A percentile compares a stretch with the other conserved stretches of the same genome.
phyloP scores from a whole-genome alignment of 2,797 vertebrate species.

The Acestrorhynchus altus region DNA sequence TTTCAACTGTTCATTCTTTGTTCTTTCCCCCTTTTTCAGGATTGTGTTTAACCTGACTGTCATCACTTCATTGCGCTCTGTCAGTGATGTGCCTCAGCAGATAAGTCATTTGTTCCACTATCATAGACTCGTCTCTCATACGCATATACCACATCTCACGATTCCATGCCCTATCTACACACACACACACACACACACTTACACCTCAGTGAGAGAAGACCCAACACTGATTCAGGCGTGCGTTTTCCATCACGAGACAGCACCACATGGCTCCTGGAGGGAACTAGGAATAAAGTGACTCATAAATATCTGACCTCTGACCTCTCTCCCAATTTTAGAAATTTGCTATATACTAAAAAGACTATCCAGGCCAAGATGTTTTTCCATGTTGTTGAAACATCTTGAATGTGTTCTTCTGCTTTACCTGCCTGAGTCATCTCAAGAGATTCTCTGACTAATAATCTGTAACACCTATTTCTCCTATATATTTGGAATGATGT shows the following conservation, averaged over 20 bases:
- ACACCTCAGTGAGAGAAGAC: neutral
- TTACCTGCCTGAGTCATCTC: neutral
- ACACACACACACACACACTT: slow-evolving; percentile 8
- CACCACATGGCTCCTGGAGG: neutral
- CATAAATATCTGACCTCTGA: too few relatives aligned
- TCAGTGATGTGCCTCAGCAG: neutral
- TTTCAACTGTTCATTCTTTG: too few relatives aligned
- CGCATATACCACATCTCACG: neutral
- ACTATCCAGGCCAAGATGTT: too few relatives aligned
- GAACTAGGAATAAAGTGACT: neutral
- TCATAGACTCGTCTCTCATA: slow-evolving; percentile 3
- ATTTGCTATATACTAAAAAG: too few relatives aligned
- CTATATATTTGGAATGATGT: neutral
- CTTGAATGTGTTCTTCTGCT: neutral
- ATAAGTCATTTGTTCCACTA: neutral
- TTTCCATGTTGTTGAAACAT: neutral
- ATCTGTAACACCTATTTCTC: neutral
- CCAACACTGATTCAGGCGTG: neutral
- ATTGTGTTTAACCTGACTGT: neutral
- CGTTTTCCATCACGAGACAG: neutral
- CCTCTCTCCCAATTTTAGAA: too few relatives aligned
- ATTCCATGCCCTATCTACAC: neutral
- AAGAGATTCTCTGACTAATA: neutral
- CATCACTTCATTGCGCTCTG: neutral
- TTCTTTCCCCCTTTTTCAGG: too few relatives aligned